These are phyloP conservation scores for Ectemnius continuus DNA, from an alignment of 2,888 invertebrate genomes.

Conservation along the genomic window DNA sequence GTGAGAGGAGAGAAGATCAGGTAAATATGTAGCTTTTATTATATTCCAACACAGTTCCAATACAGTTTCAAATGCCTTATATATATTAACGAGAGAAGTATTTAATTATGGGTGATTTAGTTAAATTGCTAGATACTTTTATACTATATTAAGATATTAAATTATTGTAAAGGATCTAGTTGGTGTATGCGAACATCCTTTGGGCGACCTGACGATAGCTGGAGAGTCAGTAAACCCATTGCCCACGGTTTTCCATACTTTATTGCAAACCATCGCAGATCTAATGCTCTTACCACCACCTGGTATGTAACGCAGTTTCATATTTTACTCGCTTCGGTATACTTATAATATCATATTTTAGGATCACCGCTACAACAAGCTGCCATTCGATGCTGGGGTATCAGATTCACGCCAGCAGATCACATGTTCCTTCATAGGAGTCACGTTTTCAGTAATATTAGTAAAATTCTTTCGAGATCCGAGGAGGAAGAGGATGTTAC, in stretches of 20 bases:
- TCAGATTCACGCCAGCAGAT: constrained; percentile 92
- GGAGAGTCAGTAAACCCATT: constrained; percentile 84
- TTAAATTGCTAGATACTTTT: constrained; percentile 1
- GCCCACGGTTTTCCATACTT: constrained; percentile 88
- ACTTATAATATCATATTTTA: constrained; percentile 33
- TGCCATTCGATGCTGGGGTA: constrained; percentile 95
- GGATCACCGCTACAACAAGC: constrained; percentile 91
- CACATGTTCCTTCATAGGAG: constrained; percentile 94
- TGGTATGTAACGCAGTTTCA: constrained; percentile 76
- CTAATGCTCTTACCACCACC: constrained; percentile 93
- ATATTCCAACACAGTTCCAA: too few relatives aligned
- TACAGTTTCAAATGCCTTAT: too few relatives aligned
- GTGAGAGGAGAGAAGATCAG: constrained; percentile 76
- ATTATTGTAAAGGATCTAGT: constrained; percentile 77
- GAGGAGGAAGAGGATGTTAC: constrained; percentile 86
- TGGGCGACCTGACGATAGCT: constrained; percentile 88
- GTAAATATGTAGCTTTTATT: constrained; percentile 56
- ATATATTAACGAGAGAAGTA: too few relatives aligned
- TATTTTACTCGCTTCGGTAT: background rate
- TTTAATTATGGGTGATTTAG: background rate
- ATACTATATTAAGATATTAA: background rate
- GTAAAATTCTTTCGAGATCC: constrained; percentile 94
- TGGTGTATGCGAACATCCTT: constrained; percentile 87
- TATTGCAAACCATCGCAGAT: constrained; percentile 94
- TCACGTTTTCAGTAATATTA: constrained; percentile 97